Evolutionary conservation across 2,113 vertebrate genomes (phyloP), one percentile per base, ranked within the genome.

Genomic region (Phalacrocorax brasilianus): DNA sequence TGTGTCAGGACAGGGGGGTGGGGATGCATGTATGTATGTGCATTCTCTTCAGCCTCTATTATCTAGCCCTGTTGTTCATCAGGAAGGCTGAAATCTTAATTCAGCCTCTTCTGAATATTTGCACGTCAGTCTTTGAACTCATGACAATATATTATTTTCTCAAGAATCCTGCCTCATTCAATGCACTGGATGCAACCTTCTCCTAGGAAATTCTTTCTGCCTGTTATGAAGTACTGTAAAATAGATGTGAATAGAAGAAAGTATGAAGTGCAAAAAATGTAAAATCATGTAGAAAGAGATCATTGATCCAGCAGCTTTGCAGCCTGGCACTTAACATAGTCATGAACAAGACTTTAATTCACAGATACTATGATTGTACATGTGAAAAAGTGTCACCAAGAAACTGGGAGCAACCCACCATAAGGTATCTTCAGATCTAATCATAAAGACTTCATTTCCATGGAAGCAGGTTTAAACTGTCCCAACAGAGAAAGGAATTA

Each of bases 1-100:
- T 47, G 62, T 42, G 5, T n/a, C 1, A 7, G 35, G 12, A 5
- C 0, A 0, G 11, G 8, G 32, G 23, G 2, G 2, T 10, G 18
- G 7, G 3, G 1, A 11, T 16, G 3, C 2, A 0, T 27, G 23
- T 28, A 8, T n/a, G 3, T 2, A 5, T 18, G 5, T 38, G 19
- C 12, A 12, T 30, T 88, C 21, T 30, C 1, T 26, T 59, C 20
- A 42, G 2, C 18, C 70, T 76, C 27, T 14, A 8, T 74, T 63
- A 44, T 20, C 5, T 7, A 30, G 1, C 15, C 38, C 6, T 21
- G 30, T 11, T 63, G 6, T 23, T 67, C 56, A 33, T 9, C 32
- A 59, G 4, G 24, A 55, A 35, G 23, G 9, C 9, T 81, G 26
- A 93, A 96, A 44, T 72, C 26, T 68, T 44, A 20, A 49, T 61